Evolutionary conservation across 2,888 invertebrate species (phyloP), one percentile per base, ranked within the genome.

Genomic region (Aquatica leii): DNA sequence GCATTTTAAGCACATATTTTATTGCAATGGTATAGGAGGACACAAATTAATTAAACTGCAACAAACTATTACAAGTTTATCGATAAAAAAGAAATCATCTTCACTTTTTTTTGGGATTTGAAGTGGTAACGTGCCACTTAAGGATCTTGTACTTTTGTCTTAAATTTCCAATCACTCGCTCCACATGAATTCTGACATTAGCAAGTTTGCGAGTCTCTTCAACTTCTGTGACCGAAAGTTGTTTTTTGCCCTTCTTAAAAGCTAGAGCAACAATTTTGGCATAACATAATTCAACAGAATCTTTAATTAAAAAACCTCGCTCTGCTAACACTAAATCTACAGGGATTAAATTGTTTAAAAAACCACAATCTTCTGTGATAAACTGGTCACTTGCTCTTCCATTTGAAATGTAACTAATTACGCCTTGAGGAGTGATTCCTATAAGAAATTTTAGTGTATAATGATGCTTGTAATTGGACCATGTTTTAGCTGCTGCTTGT

Each of bases 261-360:
- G 11, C 37, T n/a, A 12, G 37, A 2, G 37, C 12, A 37, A 37
- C n/a, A 12, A 37, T 11, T 37, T 37, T 18, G 9, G 14, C 46
- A 46, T 18, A 49, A 49, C 12, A 49, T 20, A 21, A 21, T 49
- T 46, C 18, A 46, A 46, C 46, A 15, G 46, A 46, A 46, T 46
- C 3, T 37, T 12, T n/a, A n/a, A n/a, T n/a, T n/a, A n/a, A n/a
- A n/a, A n/a, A n/a, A n/a, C n/a, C n/a, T n/a, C n/a, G 37, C 9
- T 37, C 37, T 37, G 37, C 37, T 37, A 37, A 37, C 9, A 37
- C 37, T 37, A 37, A 37, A 12, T 37, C 37, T 2, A 11, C 11
- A 37, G 37, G 37, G 11, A 37, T 12, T n/a, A 37, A n/a, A 37
- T 37, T 37, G 12, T 37, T 12, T 37, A n/a, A 37, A 37, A 37